These are phyloP conservation scores for Lamprologus tigripictilis DNA, from an alignment of 2,113 vertebrate species.

Conservation along the genomic window DNA sequence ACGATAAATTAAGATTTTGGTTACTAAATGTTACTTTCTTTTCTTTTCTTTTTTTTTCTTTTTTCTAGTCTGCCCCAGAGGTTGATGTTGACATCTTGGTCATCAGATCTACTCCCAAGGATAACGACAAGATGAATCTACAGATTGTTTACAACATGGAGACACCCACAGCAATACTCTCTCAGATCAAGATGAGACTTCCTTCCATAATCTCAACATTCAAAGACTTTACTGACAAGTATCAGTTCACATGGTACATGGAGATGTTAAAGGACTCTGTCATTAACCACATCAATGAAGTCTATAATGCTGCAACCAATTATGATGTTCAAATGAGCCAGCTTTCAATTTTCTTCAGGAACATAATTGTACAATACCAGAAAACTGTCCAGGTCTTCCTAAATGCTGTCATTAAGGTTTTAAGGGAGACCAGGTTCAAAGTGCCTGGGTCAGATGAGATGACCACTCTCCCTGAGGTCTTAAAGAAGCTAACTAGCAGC, in stretches of 20 bases:
- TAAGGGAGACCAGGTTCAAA: slow-evolving; percentile 74
- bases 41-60: neutral
- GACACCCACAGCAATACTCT: slow-evolving; percentile 64
- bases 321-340: slow-evolving; percentile 60
- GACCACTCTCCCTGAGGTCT: slow-evolving; percentile 74
- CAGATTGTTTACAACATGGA: slow-evolving; percentile 76
- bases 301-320: slow-evolving; percentile 44
- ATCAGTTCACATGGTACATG: slow-evolving; percentile 2
- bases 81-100: slow-evolving; percentile 74
- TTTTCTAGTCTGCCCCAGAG: slow-evolving; percentile 74
- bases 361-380: slow-evolving; percentile 63
- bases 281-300: slow-evolving; percentile 41
- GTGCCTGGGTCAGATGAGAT: slow-evolving; percentile 67
- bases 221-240: slow-evolving; percentile 62
- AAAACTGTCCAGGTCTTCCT: slow-evolving; percentile 61
- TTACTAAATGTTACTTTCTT: neutral
- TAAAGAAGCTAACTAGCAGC: slow-evolving; percentile 46
- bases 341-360: slow-evolving; percentile 63
- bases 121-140: slow-evolving; percentile 61
- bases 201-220: slow-evolving; percentile 56
- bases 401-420: slow-evolving; percentile 68
- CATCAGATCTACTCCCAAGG: slow-evolving; percentile 56
- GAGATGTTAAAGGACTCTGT: slow-evolving; percentile 8
- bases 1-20: neutral
- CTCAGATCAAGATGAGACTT: slow-evolving; percentile 62